phyloP scores from a whole-genome alignment of 2,888 invertebrate species.

The Dexiosoma caninum region DNA sequence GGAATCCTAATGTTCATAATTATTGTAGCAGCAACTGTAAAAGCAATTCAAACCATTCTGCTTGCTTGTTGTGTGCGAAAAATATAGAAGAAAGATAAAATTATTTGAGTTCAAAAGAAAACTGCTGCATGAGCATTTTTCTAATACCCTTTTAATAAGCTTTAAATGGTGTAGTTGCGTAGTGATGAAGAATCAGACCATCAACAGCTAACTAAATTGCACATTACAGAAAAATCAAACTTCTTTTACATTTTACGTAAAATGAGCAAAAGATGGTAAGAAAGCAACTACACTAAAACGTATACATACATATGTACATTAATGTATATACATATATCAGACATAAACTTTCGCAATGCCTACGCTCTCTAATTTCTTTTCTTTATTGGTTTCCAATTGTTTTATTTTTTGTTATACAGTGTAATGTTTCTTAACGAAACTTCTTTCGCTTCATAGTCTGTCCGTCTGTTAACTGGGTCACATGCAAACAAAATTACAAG shows the following conservation, averaged over 20 bases:
- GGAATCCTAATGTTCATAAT: too few species aligned
- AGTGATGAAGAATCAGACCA: slow-evolving; percentile 32
- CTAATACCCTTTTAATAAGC: slow-evolving; percentile 61
- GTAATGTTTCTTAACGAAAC: neutral
- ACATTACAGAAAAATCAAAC: too few species aligned
- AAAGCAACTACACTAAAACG: too few species aligned
- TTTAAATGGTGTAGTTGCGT: slow-evolving; percentile 58
- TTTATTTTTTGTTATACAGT: too few species aligned
- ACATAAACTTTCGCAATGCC: too few species aligned
- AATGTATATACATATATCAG: too few species aligned
- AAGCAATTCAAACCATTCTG: neutral
- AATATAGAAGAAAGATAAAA: slow-evolving; percentile 6
- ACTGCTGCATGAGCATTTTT: slow-evolving; percentile 59
- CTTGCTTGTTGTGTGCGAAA: slow-evolving; percentile 6
- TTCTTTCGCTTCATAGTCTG: neutral
- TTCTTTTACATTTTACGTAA: too few species aligned
- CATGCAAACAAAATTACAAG: slow-evolving; percentile 32
- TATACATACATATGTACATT: too few species aligned
- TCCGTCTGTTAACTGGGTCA: slow-evolving; percentile 53
- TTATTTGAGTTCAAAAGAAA: slow-evolving; percentile 16
- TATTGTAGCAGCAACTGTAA: neutral
- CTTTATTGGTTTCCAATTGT: too few species aligned
- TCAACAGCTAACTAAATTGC: neutral
- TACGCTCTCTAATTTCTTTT: too few species aligned
- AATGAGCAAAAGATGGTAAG: too few species aligned